Evolutionary conservation across 2,888 invertebrate genomes (phyloP), one percentile per base, ranked within the genome.

Genomic region (Spatulosminthurus flaviceps): DNA sequence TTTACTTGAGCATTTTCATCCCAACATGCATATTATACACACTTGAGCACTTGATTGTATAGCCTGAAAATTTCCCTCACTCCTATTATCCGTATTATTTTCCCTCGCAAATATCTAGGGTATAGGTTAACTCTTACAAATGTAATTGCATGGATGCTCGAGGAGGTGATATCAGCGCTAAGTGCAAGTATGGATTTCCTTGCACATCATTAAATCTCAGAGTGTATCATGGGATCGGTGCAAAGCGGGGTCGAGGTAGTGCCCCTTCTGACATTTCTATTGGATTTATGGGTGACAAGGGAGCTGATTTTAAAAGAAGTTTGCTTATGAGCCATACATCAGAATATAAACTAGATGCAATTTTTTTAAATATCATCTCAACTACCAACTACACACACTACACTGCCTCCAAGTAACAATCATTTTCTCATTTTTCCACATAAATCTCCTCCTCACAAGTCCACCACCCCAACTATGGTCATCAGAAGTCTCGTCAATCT

Each of bases 181-280:
- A 51, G 51, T 51, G 51, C 51, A 51, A 2, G 16, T n/a, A 51
- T 51, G 51, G 5, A 51, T 51, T 51, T 51, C 5, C 51, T 51
- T 51, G 51, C 51, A 51, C 51, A 16, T 51, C 51, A 51, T 51
- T 51, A 51, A 51, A 51, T 51, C 51, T 51, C 51, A n/a, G n/a
- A n/a, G 4, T 51, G 51, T 16, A n/a, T 51, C 51, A 13, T 51
- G 51, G 51, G 51, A 51, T 51, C 16, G 16, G 51, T 51, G 13
- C 41, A n/a, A 51, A 19, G 51, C n/a, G 5, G 51, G 51, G 51
- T 51, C 51, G 51, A 51, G 51, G 51, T 16, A 51, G 51, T 13
- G n/a, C 51, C 16, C 51, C 51, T n/a, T 51, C n/a, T 51, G 51
- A 51, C 51, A 51, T 51, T 51, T 51, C 7, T 2, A n/a, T n/a